These are phyloP conservation scores for Tachysurus fulvidraco DNA, from an alignment of 2,113 vertebrate genomes.

Conservation along the genomic window DNA sequence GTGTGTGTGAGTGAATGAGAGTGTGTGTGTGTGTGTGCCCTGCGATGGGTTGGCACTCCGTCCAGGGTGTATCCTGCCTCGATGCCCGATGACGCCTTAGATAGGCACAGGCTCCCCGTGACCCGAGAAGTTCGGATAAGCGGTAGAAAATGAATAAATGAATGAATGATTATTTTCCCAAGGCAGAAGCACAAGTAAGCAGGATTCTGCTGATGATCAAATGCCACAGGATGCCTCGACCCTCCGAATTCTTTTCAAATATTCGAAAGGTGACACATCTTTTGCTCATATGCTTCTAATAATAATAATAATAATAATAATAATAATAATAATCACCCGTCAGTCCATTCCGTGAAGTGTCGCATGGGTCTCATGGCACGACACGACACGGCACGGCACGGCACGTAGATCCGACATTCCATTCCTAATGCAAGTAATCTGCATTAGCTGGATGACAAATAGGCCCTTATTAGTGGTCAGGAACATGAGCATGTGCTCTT, in stretches of 20 bases:
- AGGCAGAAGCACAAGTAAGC: background rate
- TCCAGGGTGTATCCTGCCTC: too few species aligned
- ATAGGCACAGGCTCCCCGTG: too few species aligned
- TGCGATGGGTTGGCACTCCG: too few species aligned
- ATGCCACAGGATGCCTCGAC: background rate
- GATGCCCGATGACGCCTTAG: too few species aligned
- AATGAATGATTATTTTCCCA: too few species aligned
- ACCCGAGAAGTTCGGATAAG: too few species aligned
- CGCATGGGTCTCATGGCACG: background rate
- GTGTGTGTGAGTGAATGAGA: too few species aligned
- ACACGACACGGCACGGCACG: background rate
- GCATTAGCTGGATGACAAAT: constrained; percentile 18
- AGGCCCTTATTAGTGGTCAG: constrained; percentile 9
- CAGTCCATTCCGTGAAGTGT: background rate
- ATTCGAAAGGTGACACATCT: background rate
- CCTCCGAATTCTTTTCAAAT: background rate
- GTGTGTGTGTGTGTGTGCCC: too few species aligned
- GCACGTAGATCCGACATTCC: constrained; percentile 32
- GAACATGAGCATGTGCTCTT: constrained; percentile 34
- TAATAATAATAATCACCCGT: background rate
- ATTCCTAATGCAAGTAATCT: constrained; percentile 25
- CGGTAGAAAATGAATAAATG: too few species aligned
- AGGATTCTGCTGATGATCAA: constrained; percentile 17
- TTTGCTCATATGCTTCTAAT: background rate
- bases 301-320: background rate